These are phyloP conservation scores for Junonia oenone DNA, from an alignment of 2,888 invertebrate genomes.

Conservation along the genomic window DNA sequence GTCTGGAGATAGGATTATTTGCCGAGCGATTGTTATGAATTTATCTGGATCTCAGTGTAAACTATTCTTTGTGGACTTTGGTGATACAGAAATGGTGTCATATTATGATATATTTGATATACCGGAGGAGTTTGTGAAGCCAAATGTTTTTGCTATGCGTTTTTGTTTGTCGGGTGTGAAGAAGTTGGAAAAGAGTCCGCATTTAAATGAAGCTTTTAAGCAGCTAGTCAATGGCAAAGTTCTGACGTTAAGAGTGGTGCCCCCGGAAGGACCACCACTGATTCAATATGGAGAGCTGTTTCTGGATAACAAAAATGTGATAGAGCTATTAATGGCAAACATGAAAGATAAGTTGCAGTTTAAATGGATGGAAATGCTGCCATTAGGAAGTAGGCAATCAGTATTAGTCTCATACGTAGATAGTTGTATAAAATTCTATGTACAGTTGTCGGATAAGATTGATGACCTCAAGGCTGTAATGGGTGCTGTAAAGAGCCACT, in stretches of 20 bases:
- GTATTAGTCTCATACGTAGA: constrained; percentile 83
- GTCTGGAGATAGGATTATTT: constrained; percentile 83
- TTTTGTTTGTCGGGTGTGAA: constrained; percentile 86
- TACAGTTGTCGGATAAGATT: constrained; percentile 83
- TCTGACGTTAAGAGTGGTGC: constrained; percentile 82
- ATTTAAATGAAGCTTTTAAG: constrained; percentile 85
- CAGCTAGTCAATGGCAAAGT: constrained; percentile 82
- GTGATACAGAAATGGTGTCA: constrained; percentile 86
- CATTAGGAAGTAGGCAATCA: constrained; percentile 58
- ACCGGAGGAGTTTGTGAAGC: constrained; percentile 84
- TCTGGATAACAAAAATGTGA: constrained; percentile 78
- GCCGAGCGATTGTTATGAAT: constrained; percentile 87
- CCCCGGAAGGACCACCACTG: constrained; percentile 84
- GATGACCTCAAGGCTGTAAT: constrained; percentile 82
- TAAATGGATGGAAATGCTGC: constrained; percentile 56
- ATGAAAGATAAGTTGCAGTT: constrained; percentile 65
- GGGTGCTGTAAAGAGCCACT: constrained; percentile 82
- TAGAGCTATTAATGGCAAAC: constrained; percentile 74
- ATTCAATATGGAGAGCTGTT: constrained; percentile 87
- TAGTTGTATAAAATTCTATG: constrained; percentile 85
- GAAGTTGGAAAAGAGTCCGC: constrained; percentile 77
- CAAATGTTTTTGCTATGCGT: constrained; percentile 87
- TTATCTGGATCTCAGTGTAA: constrained; percentile 85
- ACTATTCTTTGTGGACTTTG: constrained; percentile 90
- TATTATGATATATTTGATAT: constrained; percentile 87